Base-by-base conservation (phyloP, 53 echinoderm and acorn worm genomes). In the Paelopatides confundens region DNA sequence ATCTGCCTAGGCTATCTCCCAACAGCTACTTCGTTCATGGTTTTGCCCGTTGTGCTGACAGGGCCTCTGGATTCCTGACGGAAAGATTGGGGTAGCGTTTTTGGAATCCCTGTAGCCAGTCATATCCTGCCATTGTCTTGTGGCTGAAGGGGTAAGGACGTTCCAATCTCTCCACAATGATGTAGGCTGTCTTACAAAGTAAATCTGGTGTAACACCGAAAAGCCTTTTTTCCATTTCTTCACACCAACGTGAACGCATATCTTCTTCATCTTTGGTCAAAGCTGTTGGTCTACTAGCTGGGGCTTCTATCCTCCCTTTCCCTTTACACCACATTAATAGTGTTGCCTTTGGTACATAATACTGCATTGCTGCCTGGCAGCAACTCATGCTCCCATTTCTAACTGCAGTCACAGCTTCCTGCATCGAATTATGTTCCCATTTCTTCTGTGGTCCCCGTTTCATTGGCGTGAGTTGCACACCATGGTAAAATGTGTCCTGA, bases 11-110 rank as follows among this genome's bases (percentile, higher is more conserved):
- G 24, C 31, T 81, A 62, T 58, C 82, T 31, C 2, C 49, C 74
- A 74, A 27, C 62, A 35, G 62, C 86, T 51, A 86, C 86, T n/a
- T 87, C 87, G 35, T 76, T 87, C 92, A 89, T 21, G 71, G 64
- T 39, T 65, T 89, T 77, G 92, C 88, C 18, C 88, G 54, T 17
- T 79, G 81, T 51, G 90, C 90, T 77, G 58, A 86, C 9, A 76
- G 84, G 10, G 88, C 92, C n/a, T 92, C 89, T 85, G 86, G 89
- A 38, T 89, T 88, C 48, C 78, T 89, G 6, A 66, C 46, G 13
- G 89, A 31, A 77, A 89, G 69, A 12, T 85, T 70, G 28, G 86
- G 85, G 66, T 88, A 39, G 2, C 85, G 84, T 82, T 85, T 86
- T 28, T 40, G 15, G 35, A 89, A 92, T 12, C 31, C 54, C 29